phyloP scores from a whole-genome alignment of 2,888 invertebrate genomes.

The Epinotia demarniana region DNA sequence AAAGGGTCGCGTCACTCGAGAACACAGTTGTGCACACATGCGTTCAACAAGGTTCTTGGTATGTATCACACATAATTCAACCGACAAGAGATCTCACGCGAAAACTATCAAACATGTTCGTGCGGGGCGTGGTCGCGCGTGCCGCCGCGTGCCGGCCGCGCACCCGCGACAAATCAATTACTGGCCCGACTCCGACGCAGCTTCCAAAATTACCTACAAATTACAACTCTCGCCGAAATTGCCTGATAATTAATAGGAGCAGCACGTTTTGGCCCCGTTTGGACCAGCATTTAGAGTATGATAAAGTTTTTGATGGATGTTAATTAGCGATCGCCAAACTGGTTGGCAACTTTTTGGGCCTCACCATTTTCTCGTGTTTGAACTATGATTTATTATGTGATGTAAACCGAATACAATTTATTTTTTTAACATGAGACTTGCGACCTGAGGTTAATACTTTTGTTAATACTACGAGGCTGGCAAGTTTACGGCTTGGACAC shows the following conservation, averaged over 20 bases:
- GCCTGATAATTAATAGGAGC: slow-evolving; percentile 72
- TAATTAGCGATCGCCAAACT: not conserved
- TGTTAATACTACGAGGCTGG: no score
- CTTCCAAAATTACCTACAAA: slow-evolving; percentile 81
- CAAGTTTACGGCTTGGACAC: no score
- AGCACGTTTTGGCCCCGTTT: slow-evolving; percentile 48
- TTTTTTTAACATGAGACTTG: not conserved
- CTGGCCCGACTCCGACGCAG: slow-evolving; percentile 66
- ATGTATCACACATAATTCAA: slow-evolving; percentile 35
- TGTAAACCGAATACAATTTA: not conserved
- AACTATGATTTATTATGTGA: not conserved
- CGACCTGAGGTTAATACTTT: not conserved
- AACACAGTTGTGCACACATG: slow-evolving; percentile 45
- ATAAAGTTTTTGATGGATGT: not conserved
- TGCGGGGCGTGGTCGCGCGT: slow-evolving; percentile 61
- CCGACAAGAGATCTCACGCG: slow-evolving; percentile 68
- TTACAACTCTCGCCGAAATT: slow-evolving; percentile 71
- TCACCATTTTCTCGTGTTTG: not conserved
- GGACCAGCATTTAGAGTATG: slow-evolving; percentile 13
- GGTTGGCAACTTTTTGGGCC: not conserved
- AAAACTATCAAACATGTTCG: slow-evolving; percentile 61
- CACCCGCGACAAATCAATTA: slow-evolving; percentile 82
- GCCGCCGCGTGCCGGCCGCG: slow-evolving; percentile 58
- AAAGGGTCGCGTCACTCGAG: slow-evolving; percentile 27
- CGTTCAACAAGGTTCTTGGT: slow-evolving; percentile 40